These are phyloP conservation scores for Microcebus lehilahytsara DNA, from an alignment of 2,113 vertebrate species.

Conservation along the genomic window DNA sequence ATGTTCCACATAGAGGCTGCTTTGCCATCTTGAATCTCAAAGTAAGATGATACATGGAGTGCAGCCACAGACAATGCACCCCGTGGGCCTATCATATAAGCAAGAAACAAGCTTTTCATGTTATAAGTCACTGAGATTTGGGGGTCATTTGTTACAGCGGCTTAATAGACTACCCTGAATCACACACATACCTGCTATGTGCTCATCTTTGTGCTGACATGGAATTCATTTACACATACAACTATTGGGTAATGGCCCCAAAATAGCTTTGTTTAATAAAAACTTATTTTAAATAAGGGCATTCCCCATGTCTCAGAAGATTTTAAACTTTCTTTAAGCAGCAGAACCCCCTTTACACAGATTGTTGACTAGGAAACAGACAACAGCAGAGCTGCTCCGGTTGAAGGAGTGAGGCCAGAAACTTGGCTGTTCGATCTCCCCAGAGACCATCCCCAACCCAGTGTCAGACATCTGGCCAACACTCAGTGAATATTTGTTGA, in stretches of 20 bases:
- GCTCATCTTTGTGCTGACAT: neutral
- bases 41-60: neutral
- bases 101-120: neutral
- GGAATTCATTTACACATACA: neutral
- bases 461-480: constrained; percentile 54
- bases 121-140: neutral
- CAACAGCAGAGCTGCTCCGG: neutral
- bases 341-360: neutral
- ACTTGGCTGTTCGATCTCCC: constrained; percentile 2
- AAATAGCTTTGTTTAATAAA: neutral
- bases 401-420: neutral
- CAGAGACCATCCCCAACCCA: neutral
- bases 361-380: neutral
- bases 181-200: neutral
- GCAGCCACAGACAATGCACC: neutral
- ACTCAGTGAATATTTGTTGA: constrained; percentile 41
- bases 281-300: neutral
- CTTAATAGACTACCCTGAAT: neutral
- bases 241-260: neutral
- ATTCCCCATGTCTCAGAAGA: neutral
- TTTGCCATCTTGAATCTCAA: neutral
- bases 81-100: neutral
- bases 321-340: neutral
- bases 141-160: neutral
- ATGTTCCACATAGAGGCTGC: neutral